phyloP scores from a whole-genome alignment of 2,888 invertebrate genomes.

The Pyrocoelia pectoralis region DNA sequence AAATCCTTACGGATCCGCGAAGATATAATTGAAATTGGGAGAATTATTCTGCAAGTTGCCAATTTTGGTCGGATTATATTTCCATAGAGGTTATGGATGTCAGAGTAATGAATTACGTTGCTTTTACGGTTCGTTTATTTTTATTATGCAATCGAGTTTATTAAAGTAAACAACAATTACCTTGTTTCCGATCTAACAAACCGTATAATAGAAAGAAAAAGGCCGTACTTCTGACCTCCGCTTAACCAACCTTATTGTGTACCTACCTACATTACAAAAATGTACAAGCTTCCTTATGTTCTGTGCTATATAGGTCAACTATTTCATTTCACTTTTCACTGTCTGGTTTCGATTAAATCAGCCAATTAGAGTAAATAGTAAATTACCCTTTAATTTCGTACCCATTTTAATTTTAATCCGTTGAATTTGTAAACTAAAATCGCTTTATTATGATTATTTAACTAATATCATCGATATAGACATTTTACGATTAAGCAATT shows the following conservation, averaged over 20 bases:
- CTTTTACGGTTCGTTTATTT: neutral
- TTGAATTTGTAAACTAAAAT: too few relatives aligned
- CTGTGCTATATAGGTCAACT: too few relatives aligned
- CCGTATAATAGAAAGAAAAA: neutral
- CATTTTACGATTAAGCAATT: too few relatives aligned
- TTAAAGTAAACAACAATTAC: constrained; percentile 1
- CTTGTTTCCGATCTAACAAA: neutral
- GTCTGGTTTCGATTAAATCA: too few relatives aligned
- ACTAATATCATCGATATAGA: too few relatives aligned
- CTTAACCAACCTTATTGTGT: neutral
- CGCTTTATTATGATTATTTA: too few relatives aligned
- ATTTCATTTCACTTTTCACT: too few relatives aligned
- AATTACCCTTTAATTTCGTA: too few relatives aligned
- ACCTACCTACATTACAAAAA: neutral
- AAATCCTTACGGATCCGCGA: constrained; percentile 38
- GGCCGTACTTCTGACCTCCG: neutral
- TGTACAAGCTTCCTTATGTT: too few relatives aligned
- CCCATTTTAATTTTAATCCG: too few relatives aligned
- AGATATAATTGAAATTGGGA: constrained; percentile 38
- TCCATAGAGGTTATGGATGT: constrained; percentile 9
- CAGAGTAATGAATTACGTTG: neutral
- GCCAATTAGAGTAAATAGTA: too few relatives aligned
- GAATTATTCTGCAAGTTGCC: constrained; percentile 41
- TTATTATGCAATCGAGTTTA: neutral
- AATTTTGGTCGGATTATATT: constrained; percentile 28